Evolutionary conservation across 1,140 invertebrate species (phyloP).

Genomic region (Apis mellifera): Amel_HAv3.1 CM009940.2:8257501-8258000

Average conservation of each 20-base stretch:
- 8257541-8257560: constrained; percentile 18
- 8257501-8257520: background rate
- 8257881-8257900: too few species aligned
- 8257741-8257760: constrained; percentile 21
- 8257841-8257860: too few species aligned
- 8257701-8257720: constrained; percentile 7
- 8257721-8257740: background rate
- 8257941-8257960: too few species aligned
- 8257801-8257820: background rate
- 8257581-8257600: constrained; percentile 76
- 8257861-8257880: too few species aligned
- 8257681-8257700: background rate
- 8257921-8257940: too few species aligned
- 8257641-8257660: background rate
- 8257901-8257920: too few species aligned
- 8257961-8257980: too few species aligned
- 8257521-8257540: background rate
- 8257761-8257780: constrained; percentile 58
- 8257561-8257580: constrained; percentile 75
- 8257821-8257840: background rate
- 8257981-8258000: too few species aligned
- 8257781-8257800: background rate
- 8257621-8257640: constrained; percentile 69
- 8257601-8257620: constrained; percentile 71
- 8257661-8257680: constrained; percentile 3